Base-by-base conservation (phyloP, 2,888 invertebrate genomes). In the Antheraea yamamai region DNA sequence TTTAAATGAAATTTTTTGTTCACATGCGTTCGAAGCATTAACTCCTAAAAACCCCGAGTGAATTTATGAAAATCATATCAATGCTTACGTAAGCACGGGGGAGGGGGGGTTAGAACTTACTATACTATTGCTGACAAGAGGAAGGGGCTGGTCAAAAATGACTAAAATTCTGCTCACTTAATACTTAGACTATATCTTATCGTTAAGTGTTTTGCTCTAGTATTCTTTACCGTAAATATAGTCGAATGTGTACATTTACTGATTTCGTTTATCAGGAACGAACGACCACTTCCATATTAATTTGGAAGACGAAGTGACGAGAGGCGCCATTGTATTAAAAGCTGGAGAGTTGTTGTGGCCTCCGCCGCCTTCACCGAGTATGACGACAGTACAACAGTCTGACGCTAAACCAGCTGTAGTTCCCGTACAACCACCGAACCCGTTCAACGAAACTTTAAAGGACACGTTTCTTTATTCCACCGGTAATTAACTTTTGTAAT, bases 281-380 rank as follows among this genome's bases (percentile, higher is more conserved):
- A 96, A 98, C 79, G 96, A 98, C 81, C 97, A 97, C 87, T 98
- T 97, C 91, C 89, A 97, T 89, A 96, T 98, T 76, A 97, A 98
- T 90, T 89, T 98, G 77, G 96, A 97, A 80, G 98, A 98, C 90
- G 98, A 98, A 89, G 98, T 98, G 73, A 97, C 98, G 0, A 95
- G 98, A 35, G 98, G 98, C 0, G 96, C 97, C 73, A 97, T 98
- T 78, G 96, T 98, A 70, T 93, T 98, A 68, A 95, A 97, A 78
- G 95, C 97, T 75, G 98, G 98, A 0, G 92, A 96, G 83, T 87
- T 97, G 75, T 91, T 97, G 87, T 98, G 98, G 97, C 98, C 98
- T 35, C 96, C 97, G 75, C 98, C 98, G 77, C 96, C 96, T 72
- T 95, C 96, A 68, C 95, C 96, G 26, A 95, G 95, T 76, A 91